Evolutionary conservation across 2,888 invertebrate genomes (phyloP).

Genomic region (Galeopsomyia nigrocyanea): DNA sequence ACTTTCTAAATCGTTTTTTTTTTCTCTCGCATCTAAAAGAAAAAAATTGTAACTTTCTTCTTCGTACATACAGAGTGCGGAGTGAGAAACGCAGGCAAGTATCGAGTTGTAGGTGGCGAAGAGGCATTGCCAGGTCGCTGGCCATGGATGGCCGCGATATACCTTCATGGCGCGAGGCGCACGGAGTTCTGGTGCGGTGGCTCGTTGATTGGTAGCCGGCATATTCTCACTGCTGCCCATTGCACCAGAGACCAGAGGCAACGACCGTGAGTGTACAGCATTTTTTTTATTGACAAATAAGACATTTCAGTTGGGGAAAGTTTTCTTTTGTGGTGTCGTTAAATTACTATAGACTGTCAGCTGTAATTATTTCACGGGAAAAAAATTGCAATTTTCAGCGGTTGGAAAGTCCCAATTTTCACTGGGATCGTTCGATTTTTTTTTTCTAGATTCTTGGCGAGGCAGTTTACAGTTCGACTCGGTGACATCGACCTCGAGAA

Average conservation of each 20-base stretch:
- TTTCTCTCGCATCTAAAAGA: background rate
- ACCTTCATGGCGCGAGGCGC: conserved; percentile 85
- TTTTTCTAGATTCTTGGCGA: conserved; percentile 82
- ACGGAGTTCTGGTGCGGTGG: conserved; percentile 97
- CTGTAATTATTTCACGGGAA: no score
- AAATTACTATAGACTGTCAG: no score
- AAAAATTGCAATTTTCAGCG: no score
- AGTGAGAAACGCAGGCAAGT: conserved; percentile 84
- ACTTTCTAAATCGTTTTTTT: background rate
- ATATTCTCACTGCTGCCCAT: conserved; percentile 92
- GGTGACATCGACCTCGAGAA: conserved; percentile 90
- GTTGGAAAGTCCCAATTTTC: no score
- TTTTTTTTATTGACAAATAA: no score
- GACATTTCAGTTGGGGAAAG: no score
- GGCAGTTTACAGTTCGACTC: conserved; percentile 89
- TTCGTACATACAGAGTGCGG: conserved; percentile 77
- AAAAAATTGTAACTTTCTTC: background rate
- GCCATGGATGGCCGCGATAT: conserved; percentile 98
- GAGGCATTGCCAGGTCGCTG: conserved; percentile 87
- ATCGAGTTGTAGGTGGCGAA: conserved; percentile 92
- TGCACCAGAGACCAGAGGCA: conserved; percentile 92
- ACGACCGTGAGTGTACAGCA: conserved; percentile 79
- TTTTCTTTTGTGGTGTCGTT: no score
- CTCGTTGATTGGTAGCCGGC: conserved; percentile 83
- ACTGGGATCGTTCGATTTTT: no score